Base-by-base conservation (phyloP, 2,888 invertebrate species). In the Pandemis corylana region DNA sequence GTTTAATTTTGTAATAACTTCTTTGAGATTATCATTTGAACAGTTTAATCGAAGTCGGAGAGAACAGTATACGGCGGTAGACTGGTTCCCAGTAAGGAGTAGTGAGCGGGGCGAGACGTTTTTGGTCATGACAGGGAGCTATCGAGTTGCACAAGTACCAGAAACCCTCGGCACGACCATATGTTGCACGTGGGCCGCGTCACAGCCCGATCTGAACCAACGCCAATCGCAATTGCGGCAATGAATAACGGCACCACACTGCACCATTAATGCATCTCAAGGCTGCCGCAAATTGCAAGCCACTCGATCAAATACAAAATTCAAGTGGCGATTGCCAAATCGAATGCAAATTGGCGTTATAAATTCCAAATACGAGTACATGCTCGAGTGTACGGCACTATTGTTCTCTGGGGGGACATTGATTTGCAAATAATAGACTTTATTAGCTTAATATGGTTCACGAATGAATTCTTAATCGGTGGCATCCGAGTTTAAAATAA, bases 361-460 rank as follows among this genome's bases (percentile, higher is more conserved):
- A 82, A 85, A 89, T 89, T 85, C 83, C 83, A 86, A 86, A 82
- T 82, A 82, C 83, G 85, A 86, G 82, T 82, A 82, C 83, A 84
- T 79, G 82, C 82, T 82, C 79, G 80, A 79, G 77, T 80, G 78
- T 78, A 78, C 80, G 77, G 80, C 80, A 78, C 87, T 83, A 89
- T 90, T 90, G 89, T 89, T 87, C 82, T 84, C 80, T 80, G 80
- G 78, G 81, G 81, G 78, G 82, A 82, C 83, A 82, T 83, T 82
- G 81, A 88, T 87, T 88, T 88, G 85, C 83, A 86, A 89, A 87
- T 89, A 87, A 89, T 89, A 80, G 81, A 81, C 76, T 78, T 83
- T 84, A 87, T 88, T 80, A 86, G 83, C 66, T 77, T 84, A 84
- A 88, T 86, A 79, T 77, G 80, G 77, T 77, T 79, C 78, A 80